Base-by-base conservation (phyloP, 2,888 invertebrate genomes). In the Drosophila eohydei region DNA sequence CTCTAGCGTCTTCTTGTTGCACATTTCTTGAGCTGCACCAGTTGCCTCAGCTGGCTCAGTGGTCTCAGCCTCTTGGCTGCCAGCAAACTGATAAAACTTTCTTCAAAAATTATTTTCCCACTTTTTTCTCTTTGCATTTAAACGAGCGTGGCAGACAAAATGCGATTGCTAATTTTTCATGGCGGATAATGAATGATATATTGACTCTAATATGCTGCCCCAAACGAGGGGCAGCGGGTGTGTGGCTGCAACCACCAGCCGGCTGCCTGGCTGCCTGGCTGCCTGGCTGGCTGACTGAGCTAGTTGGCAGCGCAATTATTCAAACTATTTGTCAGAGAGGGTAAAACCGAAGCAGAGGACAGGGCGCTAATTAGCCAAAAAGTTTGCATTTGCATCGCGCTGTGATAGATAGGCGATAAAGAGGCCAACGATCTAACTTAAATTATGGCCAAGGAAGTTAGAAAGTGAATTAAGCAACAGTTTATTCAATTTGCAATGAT, bases 151-250 rank as follows among this genome's bases (percentile, higher is more conserved):
- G 85, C 80, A 70, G 89, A 83, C 78, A 85, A 88, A 89, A 80
- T 88, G 86, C 90, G 80, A 88, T 86, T 86, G 85, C 85, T 86
- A 89, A 89, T 88, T 88, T 89, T 80, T 85, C 82, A 84, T 88
- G 78, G 78, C 85, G 82, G 82, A 86, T 86, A 86, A 89, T 89
- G 85, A 89, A 86, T 86, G 85, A 86, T 89, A 88, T 86, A 86
- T 86, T 86, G 83, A 74, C 70, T 75, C 67, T 81, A 83, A 77
- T 74, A 74, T 77, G 80, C 83, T 60, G 50, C 51, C 68, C 50
- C 16, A 32, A 43, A 32, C 2, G 28, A 11, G 36, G 40, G 4
- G 44, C 26, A 11, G 54, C 16, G 40, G 40, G n/a, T 0, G 11
- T n/a, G 38, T 30, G 54, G 28, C 0, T 14, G 16, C 21, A 34